Base-by-base conservation (phyloP, 2,113 vertebrate species). In the Nesogale talazaci region DNA sequence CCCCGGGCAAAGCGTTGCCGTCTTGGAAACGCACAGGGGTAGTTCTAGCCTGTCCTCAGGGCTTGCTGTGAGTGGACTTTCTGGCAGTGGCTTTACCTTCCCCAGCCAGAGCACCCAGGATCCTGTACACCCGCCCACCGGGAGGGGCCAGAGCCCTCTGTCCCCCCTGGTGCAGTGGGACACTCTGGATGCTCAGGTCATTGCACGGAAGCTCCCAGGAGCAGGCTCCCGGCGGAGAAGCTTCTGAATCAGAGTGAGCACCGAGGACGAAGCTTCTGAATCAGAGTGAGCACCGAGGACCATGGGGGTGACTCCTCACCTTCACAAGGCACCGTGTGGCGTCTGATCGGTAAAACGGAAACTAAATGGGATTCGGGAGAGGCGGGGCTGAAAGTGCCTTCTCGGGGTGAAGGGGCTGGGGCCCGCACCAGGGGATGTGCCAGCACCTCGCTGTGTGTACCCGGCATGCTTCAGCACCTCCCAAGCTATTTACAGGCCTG, bases 401-500 rank as follows among this genome's bases (percentile, higher is more conserved):
- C 59, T 61, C 10, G 9, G 72, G 76, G 89, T 0, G 46, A 2
- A 65, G 70, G 87, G 83, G 61, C 0, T 11, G 74, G 83, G 88
- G n/a, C 0, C 1, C 1, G 9, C 52, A 42, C 92, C 94, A 93
- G 96, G 87, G 78, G 90, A 65, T 9, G 23, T 31, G 12, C 10
- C 67, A 83, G 63, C 80, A 3, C 42, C 4, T 36, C 52, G 27
- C 17, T 15, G 20, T 93, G 92, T 94, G 91, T 95, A 89, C 94
- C 92, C 92, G 84, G 90, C 95, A 91, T 80, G 93, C 94, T 90
- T 74, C 94, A 67, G 95, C 63, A 87, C 94, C 89, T 90, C 89
- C 61, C 94, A 88, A 88, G 96, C 94, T 95, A n/a, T 92, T 89
- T 95, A 94, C 95, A 95, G 95, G 95, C 85, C 61, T 91, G 94